These are phyloP conservation scores for Peromyscus maniculatus DNA, from an alignment of 2,113 vertebrate species.

Conservation along the genomic window DNA sequence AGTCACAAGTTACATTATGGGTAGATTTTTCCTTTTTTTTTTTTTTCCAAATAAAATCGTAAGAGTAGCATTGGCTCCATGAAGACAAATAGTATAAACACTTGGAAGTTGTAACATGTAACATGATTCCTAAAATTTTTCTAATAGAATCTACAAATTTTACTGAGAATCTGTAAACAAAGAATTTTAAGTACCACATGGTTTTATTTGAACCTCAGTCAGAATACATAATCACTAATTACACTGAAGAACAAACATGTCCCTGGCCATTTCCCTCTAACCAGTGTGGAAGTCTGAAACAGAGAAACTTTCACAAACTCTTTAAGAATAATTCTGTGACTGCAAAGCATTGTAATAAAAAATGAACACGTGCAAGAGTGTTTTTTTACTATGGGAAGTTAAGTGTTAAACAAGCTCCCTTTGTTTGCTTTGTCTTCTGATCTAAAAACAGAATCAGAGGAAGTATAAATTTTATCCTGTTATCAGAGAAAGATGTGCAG, in stretches of 20 bases:
- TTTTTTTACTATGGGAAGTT: background rate
- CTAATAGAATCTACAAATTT: background rate
- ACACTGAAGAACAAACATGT: background rate
- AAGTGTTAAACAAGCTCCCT: background rate
- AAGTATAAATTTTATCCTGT: background rate
- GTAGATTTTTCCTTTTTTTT: background rate
- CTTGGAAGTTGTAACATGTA: constrained; percentile 17
- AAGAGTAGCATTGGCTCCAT: background rate
- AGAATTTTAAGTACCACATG: background rate
- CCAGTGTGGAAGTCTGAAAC: constrained; percentile 17
- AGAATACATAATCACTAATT: constrained; percentile 17
- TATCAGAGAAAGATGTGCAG: constrained; percentile 10
- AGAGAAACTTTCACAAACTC: background rate
- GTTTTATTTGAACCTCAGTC: background rate
- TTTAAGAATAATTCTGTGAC: background rate
- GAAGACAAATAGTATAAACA: constrained; percentile 37
- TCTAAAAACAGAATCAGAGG: background rate
- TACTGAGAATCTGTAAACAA: background rate
- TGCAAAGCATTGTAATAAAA: background rate
- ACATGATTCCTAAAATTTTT: constrained; percentile 34
- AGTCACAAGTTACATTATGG: background rate
- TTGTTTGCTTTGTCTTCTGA: constrained; percentile 9
- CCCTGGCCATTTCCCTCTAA: background rate
- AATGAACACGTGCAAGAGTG: fast-evolving
- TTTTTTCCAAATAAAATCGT: background rate